Percentiles rank a stretch among this genome's conserved stretches.
Evolutionary conservation across 2,888 invertebrate species (phyloP).

Genomic region (Maniola hyperantus): DNA sequence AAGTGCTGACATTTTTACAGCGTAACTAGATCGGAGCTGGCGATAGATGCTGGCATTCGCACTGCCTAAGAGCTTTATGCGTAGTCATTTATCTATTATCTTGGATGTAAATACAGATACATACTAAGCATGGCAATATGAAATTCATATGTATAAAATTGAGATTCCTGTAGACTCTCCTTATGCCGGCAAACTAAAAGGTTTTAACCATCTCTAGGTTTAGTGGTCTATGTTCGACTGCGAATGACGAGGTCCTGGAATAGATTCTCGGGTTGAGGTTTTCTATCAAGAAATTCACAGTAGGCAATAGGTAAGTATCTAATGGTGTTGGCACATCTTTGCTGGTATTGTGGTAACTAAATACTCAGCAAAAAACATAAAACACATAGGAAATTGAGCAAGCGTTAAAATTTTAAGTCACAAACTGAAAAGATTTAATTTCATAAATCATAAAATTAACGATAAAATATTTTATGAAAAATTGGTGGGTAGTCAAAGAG

Average conservation of each 20-base stretch:
- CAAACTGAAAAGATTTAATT: not conserved
- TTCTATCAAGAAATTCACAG: too few relatives aligned
- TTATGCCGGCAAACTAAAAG: not conserved
- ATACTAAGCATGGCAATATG: slow-evolving; percentile 15
- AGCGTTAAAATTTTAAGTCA: not conserved
- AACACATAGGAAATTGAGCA: not conserved
- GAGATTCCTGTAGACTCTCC: not conserved
- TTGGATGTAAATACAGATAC: slow-evolving; percentile 17
- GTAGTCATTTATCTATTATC: slow-evolving; percentile 12
- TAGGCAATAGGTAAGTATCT: too few relatives aligned
- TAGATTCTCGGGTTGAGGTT: too few relatives aligned
- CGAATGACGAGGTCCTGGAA: too few relatives aligned
- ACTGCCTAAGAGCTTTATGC: slow-evolving; percentile 15
- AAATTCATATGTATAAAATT: not conserved
- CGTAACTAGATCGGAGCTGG: slow-evolving; percentile 10
- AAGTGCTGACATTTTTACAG: slow-evolving; percentile 16
- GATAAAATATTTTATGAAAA: not conserved
- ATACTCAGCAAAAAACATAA: not conserved
- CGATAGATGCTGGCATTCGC: slow-evolving; percentile 14
- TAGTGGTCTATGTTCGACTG: too few relatives aligned
- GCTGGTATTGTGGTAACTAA: too few relatives aligned
- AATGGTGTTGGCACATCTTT: too few relatives aligned
- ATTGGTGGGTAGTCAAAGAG: not conserved
- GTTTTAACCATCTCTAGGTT: too few relatives aligned
- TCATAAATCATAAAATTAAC: not conserved